phyloP scores from a whole-genome alignment of 2,113 vertebrate genomes.

The Zapus hudsonius region DNA sequence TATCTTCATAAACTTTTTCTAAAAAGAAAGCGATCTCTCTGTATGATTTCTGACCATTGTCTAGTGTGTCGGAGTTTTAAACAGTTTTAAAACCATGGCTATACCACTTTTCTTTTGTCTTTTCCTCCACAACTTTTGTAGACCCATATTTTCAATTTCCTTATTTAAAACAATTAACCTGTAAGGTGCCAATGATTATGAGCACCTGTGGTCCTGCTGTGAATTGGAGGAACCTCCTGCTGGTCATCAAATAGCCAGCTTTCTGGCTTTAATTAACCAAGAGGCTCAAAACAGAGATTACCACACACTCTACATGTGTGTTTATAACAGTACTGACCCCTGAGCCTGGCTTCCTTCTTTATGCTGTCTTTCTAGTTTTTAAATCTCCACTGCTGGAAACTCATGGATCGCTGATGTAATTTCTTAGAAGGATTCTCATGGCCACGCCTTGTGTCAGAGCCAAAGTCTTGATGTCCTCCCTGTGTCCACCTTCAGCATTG shows the following conservation, averaged over 20 bases:
- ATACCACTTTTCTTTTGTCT: neutral
- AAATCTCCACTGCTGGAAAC: conserved; percentile 61
- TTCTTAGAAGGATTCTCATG: conserved; percentile 60
- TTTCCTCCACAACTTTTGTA: conserved; percentile 45
- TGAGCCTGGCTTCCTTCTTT: conserved; percentile 44
- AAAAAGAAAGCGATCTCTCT: conserved; percentile 30
- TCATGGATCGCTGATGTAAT: conserved; percentile 62
- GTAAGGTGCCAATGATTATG: conserved; percentile 47
- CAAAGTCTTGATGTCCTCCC: conserved; percentile 13
- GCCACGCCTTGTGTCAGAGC: conserved; percentile 47
- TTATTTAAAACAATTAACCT: conserved; percentile 52
- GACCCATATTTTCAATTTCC: conserved; percentile 19
- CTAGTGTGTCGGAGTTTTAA: conserved; percentile 19
- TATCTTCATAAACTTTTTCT: conserved; percentile 37
- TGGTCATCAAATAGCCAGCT: conserved; percentile 53
- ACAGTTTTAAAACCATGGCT: neutral
- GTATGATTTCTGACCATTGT: neutral
- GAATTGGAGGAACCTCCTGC: conserved; percentile 47
- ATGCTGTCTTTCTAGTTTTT: conserved; percentile 67
- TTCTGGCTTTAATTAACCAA: conserved; percentile 69
- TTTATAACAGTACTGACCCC: neutral
- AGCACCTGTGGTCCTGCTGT: conserved; percentile 40
- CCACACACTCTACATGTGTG: neutral
- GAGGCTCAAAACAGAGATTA: conserved; percentile 14
- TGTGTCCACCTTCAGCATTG: conserved; percentile 42